Evolutionary conservation across 2,113 vertebrate species (phyloP).

Genomic region (Phocoena phocoena): DNA sequence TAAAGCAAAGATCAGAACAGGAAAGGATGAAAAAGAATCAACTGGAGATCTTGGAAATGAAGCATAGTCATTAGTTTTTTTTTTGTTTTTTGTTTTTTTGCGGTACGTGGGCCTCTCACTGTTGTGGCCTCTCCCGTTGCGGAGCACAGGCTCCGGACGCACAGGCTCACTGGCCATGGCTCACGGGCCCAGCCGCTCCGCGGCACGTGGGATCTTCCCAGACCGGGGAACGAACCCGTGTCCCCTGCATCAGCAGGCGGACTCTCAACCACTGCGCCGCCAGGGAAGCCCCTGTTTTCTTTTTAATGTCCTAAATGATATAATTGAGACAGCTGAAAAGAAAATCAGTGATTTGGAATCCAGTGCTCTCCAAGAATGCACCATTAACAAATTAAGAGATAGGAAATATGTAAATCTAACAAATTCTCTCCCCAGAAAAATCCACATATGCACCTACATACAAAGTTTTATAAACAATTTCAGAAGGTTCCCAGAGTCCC

Average conservation of each 20-base stretch:
- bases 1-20: not conserved
- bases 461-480: not conserved
- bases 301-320: not conserved
- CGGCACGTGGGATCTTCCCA: no score
- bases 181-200: no score
- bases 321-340: not conserved
- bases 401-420: not conserved
- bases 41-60: not conserved
- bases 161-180: no score
- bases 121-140: no score
- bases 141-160: no score
- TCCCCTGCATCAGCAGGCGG: no score
- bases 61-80: not conserved
- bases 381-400: not conserved
- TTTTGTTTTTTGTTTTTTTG: not conserved
- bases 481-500: not conserved
- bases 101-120: no score
- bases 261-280: no score
- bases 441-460: not conserved
- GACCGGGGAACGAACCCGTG: no score
- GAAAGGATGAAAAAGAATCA: conserved; percentile 16
- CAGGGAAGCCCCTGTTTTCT: no score
- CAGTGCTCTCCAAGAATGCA: not conserved
- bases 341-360: conserved; percentile 5
- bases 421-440: not conserved